Base-by-base conservation (phyloP, 2,113 vertebrate species). In the Columba janthina region DNA sequence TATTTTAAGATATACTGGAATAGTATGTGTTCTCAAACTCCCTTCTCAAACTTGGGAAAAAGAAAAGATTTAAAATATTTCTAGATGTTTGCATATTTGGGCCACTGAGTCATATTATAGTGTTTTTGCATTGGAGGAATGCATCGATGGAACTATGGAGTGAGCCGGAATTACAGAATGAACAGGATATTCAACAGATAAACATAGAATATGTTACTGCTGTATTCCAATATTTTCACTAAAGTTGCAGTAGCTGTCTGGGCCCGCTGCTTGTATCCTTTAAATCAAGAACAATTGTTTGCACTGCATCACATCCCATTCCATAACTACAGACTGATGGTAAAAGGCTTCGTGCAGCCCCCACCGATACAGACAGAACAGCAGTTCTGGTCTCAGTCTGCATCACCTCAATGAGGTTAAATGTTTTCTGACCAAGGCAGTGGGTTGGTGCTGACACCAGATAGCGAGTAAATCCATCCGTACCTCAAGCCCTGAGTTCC, bases 101-200 rank as follows among this genome's bases (percentile, higher is more conserved):
- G 25, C 17, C 40, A 0, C 0, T n/a, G 32, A 53, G 12, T 58
- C 4, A 2, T 58, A 5, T 8, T 79, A 11, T 7, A 48, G 14
- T 44, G 19, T 46, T 56, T 77, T 42, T 84, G 44, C 8, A 1
- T 51, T 21, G 44, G 67, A 69, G 28, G 38, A 58, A 13, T 28
- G 67, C 14, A 18, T 36, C n/a, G 44, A 6, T 65, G 40, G 50
- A 53, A 44, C 72, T 86, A 50, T 1, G 36, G 48, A 51, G 50
- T 70, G 22, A 40, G n/a, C 19, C 24, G 32, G 7, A 62, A 5
- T 73, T 42, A 36, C 3, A 12, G 18, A n/a, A 19, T 65, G 46
- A 70, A 36, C 9, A n/a, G 44, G 14, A 46, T 72, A 85, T 76
- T 75, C 8, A 22, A 4, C 17, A 84, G 26, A 3, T 69, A 20